phyloP scores from a whole-genome alignment of 2,888 invertebrate genomes.

The Eumerus sabulonum region DNA sequence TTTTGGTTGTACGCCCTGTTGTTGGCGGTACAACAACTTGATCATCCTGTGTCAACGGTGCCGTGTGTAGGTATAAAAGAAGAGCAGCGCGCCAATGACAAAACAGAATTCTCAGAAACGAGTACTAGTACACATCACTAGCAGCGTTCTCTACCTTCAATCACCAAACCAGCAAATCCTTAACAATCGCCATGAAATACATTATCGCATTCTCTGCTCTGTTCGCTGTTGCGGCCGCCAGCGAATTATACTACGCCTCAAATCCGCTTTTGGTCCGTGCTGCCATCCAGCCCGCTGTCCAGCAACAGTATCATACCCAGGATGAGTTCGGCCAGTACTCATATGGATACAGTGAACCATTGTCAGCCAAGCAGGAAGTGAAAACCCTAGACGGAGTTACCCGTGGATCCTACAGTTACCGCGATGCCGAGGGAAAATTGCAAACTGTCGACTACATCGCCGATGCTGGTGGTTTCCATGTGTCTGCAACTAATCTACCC shows the following conservation, averaged over 20 bases:
- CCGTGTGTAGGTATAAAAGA: conserved; percentile 75
- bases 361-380: conserved; percentile 82
- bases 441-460: conserved; percentile 82
- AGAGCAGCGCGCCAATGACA: conserved; percentile 68
- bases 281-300: conserved; percentile 76
- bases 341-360: conserved; percentile 82
- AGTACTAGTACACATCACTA: conserved; percentile 74
- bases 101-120: conserved; percentile 73
- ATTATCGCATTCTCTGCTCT: conserved; percentile 72
- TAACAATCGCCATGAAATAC: conserved; percentile 73
- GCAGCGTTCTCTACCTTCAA: conserved; percentile 70
- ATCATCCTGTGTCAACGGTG: conserved; percentile 45
- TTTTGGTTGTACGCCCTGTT: conserved; percentile 41
- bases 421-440: conserved; percentile 81
- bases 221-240: conserved; percentile 71
- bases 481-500: conserved; percentile 83
- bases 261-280: conserved; percentile 71
- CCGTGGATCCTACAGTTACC: conserved; percentile 82
- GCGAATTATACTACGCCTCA: conserved; percentile 70
- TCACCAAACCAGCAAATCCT: conserved; percentile 31
- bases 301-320: conserved; percentile 82
- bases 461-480: conserved; percentile 82
- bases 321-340: conserved; percentile 83
- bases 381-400: conserved; percentile 82
- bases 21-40: conserved; percentile 52